phyloP scores from a whole-genome alignment of 2,888 invertebrate species.

The Tyria jacobaeae region DNA sequence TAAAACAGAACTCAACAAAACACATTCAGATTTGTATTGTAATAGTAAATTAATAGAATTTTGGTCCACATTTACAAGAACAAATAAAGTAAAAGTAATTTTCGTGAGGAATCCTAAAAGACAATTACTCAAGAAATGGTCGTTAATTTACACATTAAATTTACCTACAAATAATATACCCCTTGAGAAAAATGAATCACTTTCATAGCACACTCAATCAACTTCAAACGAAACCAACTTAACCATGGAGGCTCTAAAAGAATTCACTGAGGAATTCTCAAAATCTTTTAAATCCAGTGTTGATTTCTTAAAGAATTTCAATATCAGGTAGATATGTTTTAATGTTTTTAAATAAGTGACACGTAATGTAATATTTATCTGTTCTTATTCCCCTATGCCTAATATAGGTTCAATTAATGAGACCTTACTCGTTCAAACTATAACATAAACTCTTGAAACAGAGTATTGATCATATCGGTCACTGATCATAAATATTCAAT shows the following conservation, averaged over 20 bases:
- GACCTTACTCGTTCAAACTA: too few relatives aligned
- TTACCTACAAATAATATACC: not conserved
- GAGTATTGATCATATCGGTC: too few relatives aligned
- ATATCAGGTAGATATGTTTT: constrained; percentile 41
- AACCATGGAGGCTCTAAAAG: constrained; percentile 39
- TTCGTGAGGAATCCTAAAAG: constrained; percentile 10
- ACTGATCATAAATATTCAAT: too few relatives aligned
- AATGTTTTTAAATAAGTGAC: not conserved
- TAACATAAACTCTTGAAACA: too few relatives aligned
- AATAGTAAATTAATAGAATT: too few relatives aligned
- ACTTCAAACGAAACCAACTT: constrained; percentile 4
- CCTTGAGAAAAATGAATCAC: constrained; percentile 30
- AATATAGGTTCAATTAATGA: too few relatives aligned
- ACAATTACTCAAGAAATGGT: not conserved
- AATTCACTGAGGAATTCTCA: constrained; percentile 52
- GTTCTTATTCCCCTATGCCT: too few relatives aligned
- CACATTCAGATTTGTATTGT: too few relatives aligned
- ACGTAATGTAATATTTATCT: not conserved
- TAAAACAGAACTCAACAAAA: too few relatives aligned
- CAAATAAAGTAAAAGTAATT: too few relatives aligned
- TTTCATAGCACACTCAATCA: constrained; percentile 30
- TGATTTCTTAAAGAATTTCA: constrained; percentile 40
- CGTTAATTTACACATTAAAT: constrained; percentile 6
- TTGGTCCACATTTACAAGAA: too few relatives aligned
- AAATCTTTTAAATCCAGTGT: constrained; percentile 45